Conservation (phyloP, 2,888 invertebrate species). For the Sclerodermus sp. region DNA sequence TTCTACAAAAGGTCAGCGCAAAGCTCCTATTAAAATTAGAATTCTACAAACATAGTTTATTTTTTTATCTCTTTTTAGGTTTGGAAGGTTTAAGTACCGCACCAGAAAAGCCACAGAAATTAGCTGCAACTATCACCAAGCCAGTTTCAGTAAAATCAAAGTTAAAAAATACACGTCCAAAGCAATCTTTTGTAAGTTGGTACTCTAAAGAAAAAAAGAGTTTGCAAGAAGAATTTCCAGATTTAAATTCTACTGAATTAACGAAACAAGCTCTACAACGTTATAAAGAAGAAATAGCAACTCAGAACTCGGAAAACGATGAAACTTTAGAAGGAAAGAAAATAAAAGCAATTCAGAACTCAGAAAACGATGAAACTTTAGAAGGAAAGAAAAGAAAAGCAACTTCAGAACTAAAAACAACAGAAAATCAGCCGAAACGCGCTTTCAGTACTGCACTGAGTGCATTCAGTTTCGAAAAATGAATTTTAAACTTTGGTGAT, state of each 20-base stretch:
- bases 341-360: slow-evolving; percentile 29
- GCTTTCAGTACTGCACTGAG: slow-evolving; percentile 34
- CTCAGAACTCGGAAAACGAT: background rate
- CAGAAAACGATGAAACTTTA: slow-evolving; percentile 5
- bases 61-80: slow-evolving; percentile 16
- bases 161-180: slow-evolving; percentile 34
- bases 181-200: slow-evolving; percentile 66
- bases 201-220: slow-evolving; percentile 62
- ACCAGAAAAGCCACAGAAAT: slow-evolving; percentile 41
- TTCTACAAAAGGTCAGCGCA: slow-evolving; percentile 20
- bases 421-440: slow-evolving; percentile 36
- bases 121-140: slow-evolving; percentile 14
- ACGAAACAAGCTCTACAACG: slow-evolving; percentile 62
- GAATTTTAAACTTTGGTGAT: slow-evolving; percentile 8
- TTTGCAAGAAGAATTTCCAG: slow-evolving; percentile 64
- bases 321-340: slow-evolving; percentile 22
- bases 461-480: slow-evolving; percentile 37
- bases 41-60: background rate
- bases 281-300: slow-evolving; percentile 57
- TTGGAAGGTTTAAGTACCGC: slow-evolving; percentile 36
- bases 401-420: slow-evolving; percentile 22
- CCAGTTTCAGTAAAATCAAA: slow-evolving; percentile 30
- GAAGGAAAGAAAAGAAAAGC: slow-evolving; percentile 45
- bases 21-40: background rate
- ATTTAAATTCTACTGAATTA: slow-evolving; percentile 61